A percentile compares a stretch with the other conserved stretches of the same genome.
These are phyloP conservation scores for Volucella inanis DNA, from an alignment of 2,888 invertebrate species.

Conservation along the genomic window DNA sequence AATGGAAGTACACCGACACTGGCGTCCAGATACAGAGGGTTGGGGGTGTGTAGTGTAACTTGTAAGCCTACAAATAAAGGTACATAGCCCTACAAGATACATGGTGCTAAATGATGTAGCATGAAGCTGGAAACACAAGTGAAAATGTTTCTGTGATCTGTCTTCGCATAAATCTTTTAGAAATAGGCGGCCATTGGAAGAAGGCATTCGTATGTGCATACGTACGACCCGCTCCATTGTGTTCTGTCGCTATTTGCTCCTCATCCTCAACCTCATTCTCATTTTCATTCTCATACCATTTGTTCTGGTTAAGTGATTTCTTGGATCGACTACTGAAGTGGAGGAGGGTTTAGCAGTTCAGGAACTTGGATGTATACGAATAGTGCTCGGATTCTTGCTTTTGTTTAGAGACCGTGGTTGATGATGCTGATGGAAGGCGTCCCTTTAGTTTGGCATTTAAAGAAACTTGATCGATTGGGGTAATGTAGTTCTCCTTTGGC, in stretches of 20 bases:
- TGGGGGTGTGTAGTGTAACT: conserved; percentile 4
- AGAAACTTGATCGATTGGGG: conserved; percentile 65
- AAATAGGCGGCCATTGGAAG: conserved; percentile 41
- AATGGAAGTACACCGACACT: conserved; percentile 50
- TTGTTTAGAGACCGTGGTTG: conserved; percentile 14
- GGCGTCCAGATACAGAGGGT: no score
- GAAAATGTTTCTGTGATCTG: conserved; percentile 72
- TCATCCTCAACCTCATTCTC: background rate
- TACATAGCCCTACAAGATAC: conserved; percentile 47
- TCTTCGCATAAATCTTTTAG: conserved; percentile 73
- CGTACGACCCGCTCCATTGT: no score
- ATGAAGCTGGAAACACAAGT: conserved; percentile 70
- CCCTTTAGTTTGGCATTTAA: conserved; percentile 46
- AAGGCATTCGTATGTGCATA: background rate
- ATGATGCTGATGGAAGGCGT: conserved; percentile 62
- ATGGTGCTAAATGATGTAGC: conserved; percentile 74
- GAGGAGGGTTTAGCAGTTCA: conserved; percentile 9
- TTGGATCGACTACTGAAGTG: conserved; percentile 47
- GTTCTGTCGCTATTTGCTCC: conserved; percentile 14
- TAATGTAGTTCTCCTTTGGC: conserved; percentile 24
- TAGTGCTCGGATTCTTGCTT: conserved; percentile 13
- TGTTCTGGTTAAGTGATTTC: conserved; percentile 74
- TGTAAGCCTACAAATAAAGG: conserved; percentile 41
- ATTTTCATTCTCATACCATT: conserved; percentile 48
- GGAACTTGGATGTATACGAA: background rate